These are phyloP conservation scores for Rostratula benghalensis DNA, from an alignment of 2,113 vertebrate species.

Conservation along the genomic window DNA sequence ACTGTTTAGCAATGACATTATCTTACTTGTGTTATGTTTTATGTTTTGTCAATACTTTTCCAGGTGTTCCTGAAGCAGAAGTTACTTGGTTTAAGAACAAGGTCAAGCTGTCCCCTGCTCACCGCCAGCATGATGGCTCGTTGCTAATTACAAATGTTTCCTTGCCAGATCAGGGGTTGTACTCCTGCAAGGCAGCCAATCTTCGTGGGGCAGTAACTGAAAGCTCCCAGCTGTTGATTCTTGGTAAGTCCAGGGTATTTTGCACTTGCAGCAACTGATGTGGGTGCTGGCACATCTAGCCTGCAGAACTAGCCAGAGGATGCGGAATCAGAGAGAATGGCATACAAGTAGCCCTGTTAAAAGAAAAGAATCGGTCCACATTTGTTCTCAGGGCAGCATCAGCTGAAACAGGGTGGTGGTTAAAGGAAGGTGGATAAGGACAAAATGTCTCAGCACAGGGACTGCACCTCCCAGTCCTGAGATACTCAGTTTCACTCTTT, in stretches of 20 bases:
- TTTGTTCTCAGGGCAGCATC: neutral
- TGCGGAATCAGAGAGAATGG: neutral
- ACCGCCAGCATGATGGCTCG: constrained; percentile 58
- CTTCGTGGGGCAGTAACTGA: constrained; percentile 76
- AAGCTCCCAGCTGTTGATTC: constrained; percentile 72
- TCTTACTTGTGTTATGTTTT: neutral
- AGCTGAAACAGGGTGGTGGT: neutral
- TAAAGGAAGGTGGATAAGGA: neutral
- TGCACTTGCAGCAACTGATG: neutral
- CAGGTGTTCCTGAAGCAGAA: constrained; percentile 82
- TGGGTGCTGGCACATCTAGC: neutral
- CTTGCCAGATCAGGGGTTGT: constrained; percentile 73
- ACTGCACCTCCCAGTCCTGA: neutral
- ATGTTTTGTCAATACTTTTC: constrained; percentile 27
- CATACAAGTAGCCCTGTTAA: neutral
- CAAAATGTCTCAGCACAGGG: neutral
- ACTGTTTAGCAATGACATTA: neutral
- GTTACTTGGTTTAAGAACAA: constrained; percentile 80
- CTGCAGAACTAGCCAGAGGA: neutral
- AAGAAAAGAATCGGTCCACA: neutral
- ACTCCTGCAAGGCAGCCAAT: constrained; percentile 79
- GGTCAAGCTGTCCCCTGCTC: constrained; percentile 55
- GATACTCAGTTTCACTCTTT: neutral
- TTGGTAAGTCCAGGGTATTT: constrained; percentile 68
- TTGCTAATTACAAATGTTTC: constrained; percentile 74